A percentile compares a stretch with the other conserved stretches of the same genome.
Conservation (phyloP, 2,113 vertebrate genomes). For the Colistium nudipinnis region DNA sequence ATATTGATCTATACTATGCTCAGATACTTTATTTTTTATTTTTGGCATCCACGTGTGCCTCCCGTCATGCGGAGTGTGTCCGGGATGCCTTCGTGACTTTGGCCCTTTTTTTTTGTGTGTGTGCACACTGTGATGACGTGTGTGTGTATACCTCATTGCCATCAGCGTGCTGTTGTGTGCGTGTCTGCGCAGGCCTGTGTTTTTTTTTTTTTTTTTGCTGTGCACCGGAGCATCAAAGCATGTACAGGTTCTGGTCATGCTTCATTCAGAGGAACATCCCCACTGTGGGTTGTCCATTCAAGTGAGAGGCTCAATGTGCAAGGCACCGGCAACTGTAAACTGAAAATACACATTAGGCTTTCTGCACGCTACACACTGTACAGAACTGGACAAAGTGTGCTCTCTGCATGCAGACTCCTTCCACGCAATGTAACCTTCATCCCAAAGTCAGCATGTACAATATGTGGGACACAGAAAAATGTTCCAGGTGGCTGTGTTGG, state of each 20-base stretch:
- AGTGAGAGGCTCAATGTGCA: slow-evolving; percentile 30
- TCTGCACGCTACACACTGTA: slow-evolving; percentile 9
- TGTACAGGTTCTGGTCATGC: slow-evolving; percentile 26
- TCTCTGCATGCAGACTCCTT: neutral
- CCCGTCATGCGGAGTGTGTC: too few species aligned
- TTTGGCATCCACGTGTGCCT: too few species aligned
- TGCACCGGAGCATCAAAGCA: slow-evolving; percentile 44
- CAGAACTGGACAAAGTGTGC: neutral
- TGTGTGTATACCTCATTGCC: slow-evolving; percentile 16
- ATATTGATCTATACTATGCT: too few species aligned
- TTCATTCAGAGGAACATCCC: slow-evolving; percentile 49
- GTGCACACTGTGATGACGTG: neutral
- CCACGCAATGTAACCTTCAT: neutral
- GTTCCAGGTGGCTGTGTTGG: neutral
- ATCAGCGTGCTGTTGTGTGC: slow-evolving; percentile 6
- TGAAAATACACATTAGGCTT: neutral
- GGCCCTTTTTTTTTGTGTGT: slow-evolving; percentile 9
- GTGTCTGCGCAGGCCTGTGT: neutral
- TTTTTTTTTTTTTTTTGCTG: slow-evolving; percentile 8
- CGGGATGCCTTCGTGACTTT: neutral
- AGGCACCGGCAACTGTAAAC: neutral
- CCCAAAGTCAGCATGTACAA: slow-evolving; percentile 5
- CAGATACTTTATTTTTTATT: too few species aligned
- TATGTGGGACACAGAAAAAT: neutral
- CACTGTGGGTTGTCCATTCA: slow-evolving; percentile 16